Percentiles rank a stretch among this genome's conserved stretches.
Conservation (phyloP, 2,888 invertebrate species). For the Periphyllus acericola region DNA sequence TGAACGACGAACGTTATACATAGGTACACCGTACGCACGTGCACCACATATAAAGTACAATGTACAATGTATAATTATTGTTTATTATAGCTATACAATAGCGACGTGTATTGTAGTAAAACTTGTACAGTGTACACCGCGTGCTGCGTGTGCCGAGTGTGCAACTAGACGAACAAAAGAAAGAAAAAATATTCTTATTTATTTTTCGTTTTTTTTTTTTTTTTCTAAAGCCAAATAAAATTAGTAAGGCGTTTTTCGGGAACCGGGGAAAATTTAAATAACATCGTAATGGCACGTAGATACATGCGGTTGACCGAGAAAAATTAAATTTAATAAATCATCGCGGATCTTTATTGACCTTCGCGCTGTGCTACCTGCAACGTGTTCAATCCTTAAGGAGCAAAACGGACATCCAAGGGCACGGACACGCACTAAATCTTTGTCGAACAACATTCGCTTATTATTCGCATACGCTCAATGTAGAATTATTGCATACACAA, state of each 20-base stretch:
- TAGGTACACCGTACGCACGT: no score
- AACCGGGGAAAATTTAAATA: not conserved
- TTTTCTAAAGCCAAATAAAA: not conserved
- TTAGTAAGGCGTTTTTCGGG: not conserved
- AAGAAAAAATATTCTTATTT: not conserved
- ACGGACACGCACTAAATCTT: conserved; percentile 34
- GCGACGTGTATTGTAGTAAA: not conserved
- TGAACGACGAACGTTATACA: no score
- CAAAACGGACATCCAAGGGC: conserved; percentile 28
- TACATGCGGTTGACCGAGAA: not conserved
- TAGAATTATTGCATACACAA: not conserved
- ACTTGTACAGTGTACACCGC: not conserved
- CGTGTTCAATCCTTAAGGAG: not conserved
- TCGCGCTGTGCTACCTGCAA: not conserved
- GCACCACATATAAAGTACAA: no score
- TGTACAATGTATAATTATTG: no score
- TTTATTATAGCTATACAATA: no score
- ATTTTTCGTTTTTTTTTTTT: not conserved
- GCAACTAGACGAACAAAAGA: not conserved
- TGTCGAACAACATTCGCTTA: not conserved
- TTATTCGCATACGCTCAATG: not conserved
- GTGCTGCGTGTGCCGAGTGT: not conserved
- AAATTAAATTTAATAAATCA: not conserved
- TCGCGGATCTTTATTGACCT: not conserved
- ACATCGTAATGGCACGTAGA: not conserved